A percentile compares a stretch with the other conserved stretches of the same genome.
phyloP scores from a whole-genome alignment of 2,113 vertebrate genomes.

The Terrapene triunguis region DNA sequence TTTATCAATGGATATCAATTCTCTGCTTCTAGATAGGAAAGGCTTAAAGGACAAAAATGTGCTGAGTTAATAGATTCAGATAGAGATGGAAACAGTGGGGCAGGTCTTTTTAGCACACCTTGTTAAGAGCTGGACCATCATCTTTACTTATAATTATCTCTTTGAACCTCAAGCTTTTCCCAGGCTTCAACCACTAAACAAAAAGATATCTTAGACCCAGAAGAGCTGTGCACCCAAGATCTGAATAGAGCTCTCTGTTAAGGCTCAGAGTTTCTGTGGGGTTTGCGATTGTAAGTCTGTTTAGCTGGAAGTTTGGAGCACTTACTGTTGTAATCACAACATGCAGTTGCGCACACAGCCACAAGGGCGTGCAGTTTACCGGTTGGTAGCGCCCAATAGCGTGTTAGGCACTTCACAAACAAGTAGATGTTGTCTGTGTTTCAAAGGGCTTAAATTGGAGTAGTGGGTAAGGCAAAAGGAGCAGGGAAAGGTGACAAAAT shows the following conservation, averaged over 20 bases:
- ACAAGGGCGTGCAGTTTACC: rapidly evolving
- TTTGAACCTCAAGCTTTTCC: rapidly evolving
- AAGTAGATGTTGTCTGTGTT: neutral
- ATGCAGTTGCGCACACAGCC: neutral
- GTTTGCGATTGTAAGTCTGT: neutral
- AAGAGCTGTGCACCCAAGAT: neutral
- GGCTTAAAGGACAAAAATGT: neutral
- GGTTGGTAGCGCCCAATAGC: neutral
- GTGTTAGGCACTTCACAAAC: neutral
- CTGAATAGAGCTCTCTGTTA: neutral
- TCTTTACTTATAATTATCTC: neutral
- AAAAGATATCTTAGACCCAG: neutral
- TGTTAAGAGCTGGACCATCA: neutral
- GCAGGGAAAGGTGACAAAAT: no score
- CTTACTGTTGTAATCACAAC: neutral
- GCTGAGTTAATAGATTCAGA: neutral
- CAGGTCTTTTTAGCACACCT: neutral
- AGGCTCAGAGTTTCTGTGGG: neutral
- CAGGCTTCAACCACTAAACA: neutral
- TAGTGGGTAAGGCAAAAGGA: neutral
- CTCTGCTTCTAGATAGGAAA: neutral
- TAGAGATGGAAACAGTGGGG: neutral
- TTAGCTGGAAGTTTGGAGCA: neutral
- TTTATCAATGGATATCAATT: neutral
- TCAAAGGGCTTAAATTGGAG: neutral